Percentiles rank a stretch among this genome's conserved stretches.
phyloP scores from a whole-genome alignment of 1,140 invertebrate species.

The Macrotrachela quadricornifera region DNA sequence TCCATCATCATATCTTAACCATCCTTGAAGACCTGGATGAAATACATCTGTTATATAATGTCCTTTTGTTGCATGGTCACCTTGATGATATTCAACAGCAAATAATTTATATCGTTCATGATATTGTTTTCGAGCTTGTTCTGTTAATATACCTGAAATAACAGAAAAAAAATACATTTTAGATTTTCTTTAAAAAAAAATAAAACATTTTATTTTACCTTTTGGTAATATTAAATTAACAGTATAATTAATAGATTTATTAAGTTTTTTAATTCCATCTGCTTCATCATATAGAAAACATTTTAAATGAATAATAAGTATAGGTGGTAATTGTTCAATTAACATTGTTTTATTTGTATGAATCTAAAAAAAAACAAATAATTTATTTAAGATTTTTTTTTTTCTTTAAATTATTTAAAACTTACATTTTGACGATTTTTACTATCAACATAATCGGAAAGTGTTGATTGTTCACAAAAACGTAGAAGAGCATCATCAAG shows the following conservation, averaged over 20 bases:
- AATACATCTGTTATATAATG: conserved; percentile 78
- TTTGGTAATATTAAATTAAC: conserved; percentile 62
- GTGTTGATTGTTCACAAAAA: no score
- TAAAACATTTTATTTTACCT: background rate
- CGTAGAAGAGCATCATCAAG: no score
- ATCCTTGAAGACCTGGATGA: conserved; percentile 50
- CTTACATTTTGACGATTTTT: no score
- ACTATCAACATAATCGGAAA: no score
- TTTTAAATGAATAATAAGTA: conserved; percentile 58
- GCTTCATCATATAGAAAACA: conserved; percentile 61
- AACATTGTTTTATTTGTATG: no score
- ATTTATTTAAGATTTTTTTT: no score
- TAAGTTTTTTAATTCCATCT: conserved; percentile 59
- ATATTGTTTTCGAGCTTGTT: no score
- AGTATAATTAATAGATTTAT: conserved; percentile 65
- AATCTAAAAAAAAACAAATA: no score
- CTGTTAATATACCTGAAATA: no score
- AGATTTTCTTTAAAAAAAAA: no score
- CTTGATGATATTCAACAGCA: conserved; percentile 76
- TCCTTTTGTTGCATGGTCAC: conserved; percentile 71
- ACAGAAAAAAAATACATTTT: no score
- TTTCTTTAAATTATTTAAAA: no score
- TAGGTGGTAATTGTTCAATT: conserved; percentile 58
- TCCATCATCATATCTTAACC: conserved; percentile 74
- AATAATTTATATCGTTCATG: conserved; percentile 35